Evolutionary conservation across 2,797 vertebrate genomes (phyloP).

Genomic region (Lerista edwardsae): DNA sequence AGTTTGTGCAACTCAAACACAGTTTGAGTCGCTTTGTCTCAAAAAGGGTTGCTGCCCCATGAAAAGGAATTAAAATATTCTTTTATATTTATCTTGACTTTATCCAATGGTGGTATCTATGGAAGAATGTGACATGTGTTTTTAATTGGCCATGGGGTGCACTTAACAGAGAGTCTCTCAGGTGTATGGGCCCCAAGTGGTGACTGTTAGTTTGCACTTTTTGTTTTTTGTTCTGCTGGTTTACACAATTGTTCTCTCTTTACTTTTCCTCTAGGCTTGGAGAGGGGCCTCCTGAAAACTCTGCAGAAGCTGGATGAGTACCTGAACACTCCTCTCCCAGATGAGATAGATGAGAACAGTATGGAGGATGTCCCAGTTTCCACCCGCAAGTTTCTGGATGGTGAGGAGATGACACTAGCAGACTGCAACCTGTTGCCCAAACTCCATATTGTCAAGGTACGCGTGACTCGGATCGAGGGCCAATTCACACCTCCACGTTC

Average conservation of each 20-base stretch:
- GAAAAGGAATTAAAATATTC: too few species aligned
- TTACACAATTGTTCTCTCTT: background rate
- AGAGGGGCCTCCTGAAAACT: slow-evolving; percentile 92
- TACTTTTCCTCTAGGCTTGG: slow-evolving; percentile 78
- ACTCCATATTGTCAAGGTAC: slow-evolving; percentile 96
- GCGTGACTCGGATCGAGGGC: background rate
- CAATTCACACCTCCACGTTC: background rate
- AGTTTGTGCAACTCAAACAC: too few species aligned
- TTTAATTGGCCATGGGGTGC: background rate
- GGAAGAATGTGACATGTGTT: too few species aligned
- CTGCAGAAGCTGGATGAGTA: slow-evolving; percentile 97
- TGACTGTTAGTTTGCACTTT: background rate
- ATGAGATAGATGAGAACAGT: slow-evolving; percentile 97
- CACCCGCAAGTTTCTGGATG: slow-evolving; percentile 91
- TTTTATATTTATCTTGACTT: background rate
- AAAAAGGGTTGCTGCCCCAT: too few species aligned
- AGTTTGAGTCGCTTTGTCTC: too few species aligned
- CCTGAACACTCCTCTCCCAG: slow-evolving; percentile 89
- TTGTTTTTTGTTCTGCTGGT: background rate
- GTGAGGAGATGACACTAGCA: slow-evolving; percentile 95
- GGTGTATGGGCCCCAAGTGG: too few species aligned
- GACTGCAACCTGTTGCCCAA: slow-evolving; percentile 98
- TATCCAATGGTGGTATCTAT: too few species aligned
- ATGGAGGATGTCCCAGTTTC: slow-evolving; percentile 90
- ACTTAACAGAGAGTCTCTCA: background rate